These are phyloP conservation scores for Anhinga rufa DNA, from an alignment of 2,113 vertebrate species.

Conservation along the genomic window DNA sequence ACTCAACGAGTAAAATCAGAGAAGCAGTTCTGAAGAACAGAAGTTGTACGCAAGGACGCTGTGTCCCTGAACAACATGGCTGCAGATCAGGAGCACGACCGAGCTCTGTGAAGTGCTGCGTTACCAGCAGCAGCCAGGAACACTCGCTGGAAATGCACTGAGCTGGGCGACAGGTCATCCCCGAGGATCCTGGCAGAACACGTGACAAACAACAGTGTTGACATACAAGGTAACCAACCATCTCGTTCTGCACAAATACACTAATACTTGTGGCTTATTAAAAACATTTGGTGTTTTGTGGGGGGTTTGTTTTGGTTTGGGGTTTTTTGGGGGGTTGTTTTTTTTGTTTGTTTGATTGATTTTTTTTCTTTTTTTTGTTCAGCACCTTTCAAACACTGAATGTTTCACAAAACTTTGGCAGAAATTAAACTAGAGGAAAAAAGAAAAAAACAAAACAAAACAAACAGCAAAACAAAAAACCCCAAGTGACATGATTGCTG, in stretches of 20 bases:
- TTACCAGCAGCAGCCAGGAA: neutral
- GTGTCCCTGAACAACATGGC: neutral
- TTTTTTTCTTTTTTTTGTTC: neutral
- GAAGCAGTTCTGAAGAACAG: neutral
- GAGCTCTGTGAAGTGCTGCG: fast-evolving
- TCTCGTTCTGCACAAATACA: neutral
- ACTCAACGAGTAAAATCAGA: neutral
- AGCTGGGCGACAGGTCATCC: neutral
- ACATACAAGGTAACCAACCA: neutral
- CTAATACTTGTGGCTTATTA: neutral
- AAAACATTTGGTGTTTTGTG: neutral
- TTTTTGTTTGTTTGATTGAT: too few species aligned
- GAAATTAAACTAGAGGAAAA: neutral
- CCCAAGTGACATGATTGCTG: neutral
- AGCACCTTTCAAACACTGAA: neutral
- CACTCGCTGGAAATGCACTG: neutral
- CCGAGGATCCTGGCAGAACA: neutral
- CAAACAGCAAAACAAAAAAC: too few species aligned
- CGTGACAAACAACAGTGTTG: fast-evolving
- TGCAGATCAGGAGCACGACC: neutral
- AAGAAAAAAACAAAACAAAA: neutral
- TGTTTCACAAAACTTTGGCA: neutral
- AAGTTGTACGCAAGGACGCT: neutral
- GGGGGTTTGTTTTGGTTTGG: too few species aligned
- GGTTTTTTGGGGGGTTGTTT: too few species aligned